Conservation (phyloP, 2,797 vertebrate genomes). For the Ataeniobius toweri region DNA sequence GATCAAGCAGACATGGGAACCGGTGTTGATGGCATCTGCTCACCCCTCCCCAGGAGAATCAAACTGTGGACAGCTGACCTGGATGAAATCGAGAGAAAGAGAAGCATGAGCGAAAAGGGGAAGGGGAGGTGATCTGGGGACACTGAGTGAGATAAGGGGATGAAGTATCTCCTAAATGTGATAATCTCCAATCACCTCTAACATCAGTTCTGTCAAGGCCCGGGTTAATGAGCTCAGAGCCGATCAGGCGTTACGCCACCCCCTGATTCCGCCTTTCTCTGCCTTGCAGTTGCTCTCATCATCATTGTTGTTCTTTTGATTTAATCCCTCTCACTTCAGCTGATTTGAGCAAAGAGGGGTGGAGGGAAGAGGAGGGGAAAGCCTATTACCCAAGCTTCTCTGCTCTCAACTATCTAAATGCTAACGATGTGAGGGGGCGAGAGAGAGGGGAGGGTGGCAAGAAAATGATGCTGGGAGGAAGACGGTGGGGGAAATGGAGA, state of each 20-base stretch:
- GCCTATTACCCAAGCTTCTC: conserved; percentile 87
- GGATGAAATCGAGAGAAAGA: conserved; percentile 81
- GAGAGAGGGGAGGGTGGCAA: conserved; percentile 46
- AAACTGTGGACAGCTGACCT: conserved; percentile 80
- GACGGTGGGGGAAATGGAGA: conserved; percentile 62
- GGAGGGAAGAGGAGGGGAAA: conserved; percentile 81
- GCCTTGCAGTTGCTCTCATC: conserved; percentile 73
- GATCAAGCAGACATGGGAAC: conserved; percentile 85
- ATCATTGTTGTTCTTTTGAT: conserved; percentile 86
- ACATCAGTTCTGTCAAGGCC: conserved; percentile 90
- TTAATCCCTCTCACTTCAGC: conserved; percentile 90
- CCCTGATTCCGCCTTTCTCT: conserved; percentile 49
- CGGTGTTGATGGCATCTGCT: conserved; percentile 78
- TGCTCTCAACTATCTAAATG: conserved; percentile 98
- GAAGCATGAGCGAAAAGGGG: conserved; percentile 58
- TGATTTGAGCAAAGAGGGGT: conserved; percentile 78
- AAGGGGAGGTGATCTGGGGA: conserved; percentile 31
- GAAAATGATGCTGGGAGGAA: conserved; percentile 63
- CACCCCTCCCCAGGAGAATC: conserved; percentile 62
- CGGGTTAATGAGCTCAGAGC: conserved; percentile 94
- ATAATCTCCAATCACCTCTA: conserved; percentile 98
- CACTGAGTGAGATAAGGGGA: conserved; percentile 72
- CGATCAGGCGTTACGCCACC: conserved; percentile 85
- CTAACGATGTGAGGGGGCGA: conserved; percentile 88
- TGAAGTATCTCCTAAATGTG: conserved; percentile 91